Percentiles rank a stretch among this genome's conserved stretches.
phyloP scores from a whole-genome alignment of 1,140 invertebrate species.

The Neodiprion lecontei region DNA sequence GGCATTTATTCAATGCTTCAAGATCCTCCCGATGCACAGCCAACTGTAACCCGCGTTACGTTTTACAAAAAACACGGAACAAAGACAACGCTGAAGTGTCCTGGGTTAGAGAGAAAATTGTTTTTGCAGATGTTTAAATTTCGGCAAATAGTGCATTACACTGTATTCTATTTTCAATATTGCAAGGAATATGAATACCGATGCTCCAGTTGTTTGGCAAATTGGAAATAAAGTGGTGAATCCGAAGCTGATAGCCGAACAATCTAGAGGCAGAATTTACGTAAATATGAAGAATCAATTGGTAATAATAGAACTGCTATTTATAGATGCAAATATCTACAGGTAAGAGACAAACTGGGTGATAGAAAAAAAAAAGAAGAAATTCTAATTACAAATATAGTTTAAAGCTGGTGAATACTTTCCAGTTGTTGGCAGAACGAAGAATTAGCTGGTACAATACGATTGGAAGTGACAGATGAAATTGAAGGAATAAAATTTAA shows the following conservation, averaged over 20 bases:
- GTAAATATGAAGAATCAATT: constrained; percentile 59
- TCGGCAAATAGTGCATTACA: not conserved
- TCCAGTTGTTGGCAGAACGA: constrained; percentile 73
- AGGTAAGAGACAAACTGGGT: constrained; percentile 48
- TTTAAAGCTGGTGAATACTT: constrained; percentile 27
- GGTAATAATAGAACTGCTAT: constrained; percentile 57
- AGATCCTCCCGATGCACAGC: constrained; percentile 56
- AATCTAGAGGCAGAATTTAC: constrained; percentile 57
- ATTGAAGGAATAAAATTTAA: constrained; percentile 59
- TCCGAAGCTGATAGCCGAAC: constrained; percentile 46
- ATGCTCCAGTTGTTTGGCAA: constrained; percentile 62
- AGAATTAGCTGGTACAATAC: constrained; percentile 66
- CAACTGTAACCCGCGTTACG: constrained; percentile 52
- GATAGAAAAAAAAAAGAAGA: not conserved
- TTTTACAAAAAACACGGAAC: constrained; percentile 56
- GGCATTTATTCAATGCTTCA: constrained; percentile 66
- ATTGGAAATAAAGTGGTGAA: constrained; percentile 54
- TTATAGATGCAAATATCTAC: constrained; percentile 63
- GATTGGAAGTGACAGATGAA: constrained; percentile 63
- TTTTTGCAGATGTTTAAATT: constrained; percentile 18
- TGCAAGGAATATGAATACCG: constrained; percentile 58
- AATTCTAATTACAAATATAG: not conserved
- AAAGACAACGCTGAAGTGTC: constrained; percentile 59
- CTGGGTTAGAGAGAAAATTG: constrained; percentile 58
- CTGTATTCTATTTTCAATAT: constrained; percentile 15